A percentile compares a stretch with the other conserved stretches of the same genome.
phyloP scores from a whole-genome alignment of 35 echinoderm and acorn worm species.

The Lytechinus pictus region DNA sequence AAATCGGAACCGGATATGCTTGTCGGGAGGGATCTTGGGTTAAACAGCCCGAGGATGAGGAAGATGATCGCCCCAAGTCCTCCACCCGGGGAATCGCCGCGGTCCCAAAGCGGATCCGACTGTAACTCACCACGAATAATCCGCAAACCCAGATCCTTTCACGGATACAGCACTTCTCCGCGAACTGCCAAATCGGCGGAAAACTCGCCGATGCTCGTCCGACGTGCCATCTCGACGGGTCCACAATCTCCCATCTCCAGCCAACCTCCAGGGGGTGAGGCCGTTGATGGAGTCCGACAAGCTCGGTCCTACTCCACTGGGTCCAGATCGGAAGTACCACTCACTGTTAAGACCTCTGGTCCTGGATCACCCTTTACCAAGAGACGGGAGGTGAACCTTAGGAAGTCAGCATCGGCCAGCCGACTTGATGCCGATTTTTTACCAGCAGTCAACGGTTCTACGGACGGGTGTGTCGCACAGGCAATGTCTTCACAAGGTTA shows the following conservation, averaged over 20 bases:
- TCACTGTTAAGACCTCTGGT: background rate
- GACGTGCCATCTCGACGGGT: background rate
- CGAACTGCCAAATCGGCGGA: background rate
- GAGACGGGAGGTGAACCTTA: background rate
- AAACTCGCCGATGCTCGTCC: background rate
- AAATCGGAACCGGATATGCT: conserved; percentile 40
- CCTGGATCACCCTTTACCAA: conserved; percentile 13
- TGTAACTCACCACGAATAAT: conserved; percentile 24
- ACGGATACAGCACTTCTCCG: background rate
- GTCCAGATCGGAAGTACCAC: background rate
- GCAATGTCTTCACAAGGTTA: background rate
- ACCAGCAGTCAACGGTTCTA: background rate
- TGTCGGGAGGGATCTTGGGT: background rate
- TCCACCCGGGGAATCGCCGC: conserved; percentile 13
- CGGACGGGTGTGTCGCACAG: conserved; percentile 16
- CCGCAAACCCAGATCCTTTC: conserved; percentile 24
- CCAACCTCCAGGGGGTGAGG: background rate
- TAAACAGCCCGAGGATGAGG: background rate
- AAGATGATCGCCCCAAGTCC: conserved; percentile 33
- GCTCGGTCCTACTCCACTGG: conserved; percentile 17
- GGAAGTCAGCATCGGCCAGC: background rate
- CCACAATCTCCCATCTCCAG: background rate
- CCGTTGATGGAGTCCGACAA: background rate
- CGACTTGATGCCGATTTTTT: background rate
- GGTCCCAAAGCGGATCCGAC: conserved; percentile 36